Conservation (phyloP, 2,797 vertebrate genomes). For the Sylvilagus floridanus region DNA sequence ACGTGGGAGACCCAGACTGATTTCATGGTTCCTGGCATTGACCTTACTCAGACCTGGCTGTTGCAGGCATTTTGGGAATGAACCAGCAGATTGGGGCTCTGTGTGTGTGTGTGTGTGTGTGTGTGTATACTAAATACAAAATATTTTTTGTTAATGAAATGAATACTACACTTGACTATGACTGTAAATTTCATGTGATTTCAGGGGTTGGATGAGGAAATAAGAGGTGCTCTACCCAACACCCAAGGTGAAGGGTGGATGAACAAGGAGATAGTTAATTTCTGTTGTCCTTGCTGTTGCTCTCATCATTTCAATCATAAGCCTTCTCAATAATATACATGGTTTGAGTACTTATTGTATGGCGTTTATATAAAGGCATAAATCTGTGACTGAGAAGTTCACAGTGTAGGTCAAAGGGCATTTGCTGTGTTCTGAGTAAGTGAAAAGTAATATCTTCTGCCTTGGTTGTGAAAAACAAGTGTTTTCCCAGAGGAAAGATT, state of each 20-base stretch:
- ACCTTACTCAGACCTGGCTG: no score
- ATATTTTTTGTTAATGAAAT: neutral
- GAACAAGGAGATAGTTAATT: neutral
- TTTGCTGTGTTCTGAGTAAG: neutral
- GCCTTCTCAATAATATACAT: neutral
- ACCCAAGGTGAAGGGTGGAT: accelerated
- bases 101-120: no score
- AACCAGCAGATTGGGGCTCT: no score
- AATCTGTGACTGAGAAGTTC: neutral
- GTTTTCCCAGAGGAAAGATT: neutral
- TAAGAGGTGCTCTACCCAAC: accelerated
- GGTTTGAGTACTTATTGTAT: neutral
- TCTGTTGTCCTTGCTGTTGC: accelerated
- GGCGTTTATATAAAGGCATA: neutral
- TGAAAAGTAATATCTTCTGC: neutral
- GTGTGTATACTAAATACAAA: no score
- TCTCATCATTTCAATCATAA: neutral
- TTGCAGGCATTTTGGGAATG: no score
- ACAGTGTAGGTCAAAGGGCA: neutral
- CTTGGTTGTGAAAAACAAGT: neutral
- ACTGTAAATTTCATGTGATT: neutral
- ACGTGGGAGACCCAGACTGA: no score
- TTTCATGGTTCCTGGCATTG: no score
- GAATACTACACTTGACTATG: neutral
- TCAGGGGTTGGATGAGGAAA: neutral